phyloP scores from a whole-genome alignment of 2,113 vertebrate species.

The Anolis sagrei region DNA sequence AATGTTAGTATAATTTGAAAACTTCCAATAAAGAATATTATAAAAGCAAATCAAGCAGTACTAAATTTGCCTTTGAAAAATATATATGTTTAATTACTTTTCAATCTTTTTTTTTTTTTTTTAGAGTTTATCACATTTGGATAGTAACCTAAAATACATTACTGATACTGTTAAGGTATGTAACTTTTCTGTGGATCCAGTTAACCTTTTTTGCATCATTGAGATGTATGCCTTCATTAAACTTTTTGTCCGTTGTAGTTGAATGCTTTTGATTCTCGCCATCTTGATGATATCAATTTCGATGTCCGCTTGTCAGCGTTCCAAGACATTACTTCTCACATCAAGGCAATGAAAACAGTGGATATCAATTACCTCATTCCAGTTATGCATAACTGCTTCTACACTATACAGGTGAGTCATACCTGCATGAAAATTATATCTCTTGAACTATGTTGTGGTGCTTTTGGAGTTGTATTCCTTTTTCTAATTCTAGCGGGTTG shows the following conservation, averaged over 20 bases:
- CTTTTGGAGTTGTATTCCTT: not conserved
- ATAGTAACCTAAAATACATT: constrained; percentile 84
- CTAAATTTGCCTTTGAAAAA: not conserved
- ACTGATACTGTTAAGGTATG: constrained; percentile 89
- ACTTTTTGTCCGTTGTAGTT: constrained; percentile 75
- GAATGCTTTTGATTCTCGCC: constrained; percentile 91
- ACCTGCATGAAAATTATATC: constrained; percentile 28
- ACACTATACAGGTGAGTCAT: constrained; percentile 87
- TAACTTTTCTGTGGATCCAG: constrained; percentile 21
- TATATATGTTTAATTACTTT: not conserved
- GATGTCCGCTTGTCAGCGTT: constrained; percentile 90
- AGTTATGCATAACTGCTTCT: constrained; percentile 93
- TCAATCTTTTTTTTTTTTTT: constrained; percentile 42
- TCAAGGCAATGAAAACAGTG: constrained; percentile 85
- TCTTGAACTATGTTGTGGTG: not conserved
- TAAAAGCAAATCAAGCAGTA: not conserved
- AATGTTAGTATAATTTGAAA: no score
- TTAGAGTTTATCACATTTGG: constrained; percentile 89
- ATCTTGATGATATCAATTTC: constrained; percentile 93
- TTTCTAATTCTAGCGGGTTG: not conserved
- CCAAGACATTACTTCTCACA: constrained; percentile 79
- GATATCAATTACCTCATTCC: constrained; percentile 85
- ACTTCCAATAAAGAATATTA: no score
- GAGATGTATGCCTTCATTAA: not conserved
- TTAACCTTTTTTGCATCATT: not conserved